phyloP scores from a whole-genome alignment of 2,113 vertebrate species.

The Hippocampus abdominalis region DNA sequence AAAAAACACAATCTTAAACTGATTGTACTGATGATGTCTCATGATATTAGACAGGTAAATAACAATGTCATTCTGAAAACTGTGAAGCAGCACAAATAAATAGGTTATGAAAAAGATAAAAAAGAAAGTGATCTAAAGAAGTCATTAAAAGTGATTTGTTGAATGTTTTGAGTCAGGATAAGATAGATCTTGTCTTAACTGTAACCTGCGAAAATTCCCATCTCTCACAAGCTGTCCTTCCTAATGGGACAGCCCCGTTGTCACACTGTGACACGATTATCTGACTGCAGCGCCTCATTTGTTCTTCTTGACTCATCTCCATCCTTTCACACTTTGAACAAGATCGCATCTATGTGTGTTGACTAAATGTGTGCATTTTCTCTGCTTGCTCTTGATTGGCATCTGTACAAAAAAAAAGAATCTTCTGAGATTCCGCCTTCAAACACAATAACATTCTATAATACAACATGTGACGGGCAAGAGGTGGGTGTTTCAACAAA shows the following conservation, averaged over 20 bases:
- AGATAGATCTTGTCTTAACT: conserved; percentile 10
- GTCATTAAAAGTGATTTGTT: conserved; percentile 4
- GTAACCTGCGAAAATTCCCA: conserved; percentile 35
- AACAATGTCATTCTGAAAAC: too few relatives aligned
- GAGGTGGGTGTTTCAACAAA: conserved; percentile 22
- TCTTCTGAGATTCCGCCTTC: conserved; percentile 16
- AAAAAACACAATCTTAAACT: neutral
- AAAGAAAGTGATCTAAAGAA: neutral
- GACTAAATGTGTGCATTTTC: conserved; percentile 34
- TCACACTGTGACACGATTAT: conserved; percentile 43
- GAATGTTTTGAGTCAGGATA: conserved; percentile 20
- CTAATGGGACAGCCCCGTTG: conserved; percentile 28
- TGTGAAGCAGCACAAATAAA: conserved; percentile 3
- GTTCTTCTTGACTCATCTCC: conserved; percentile 15
- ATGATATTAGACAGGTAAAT: too few relatives aligned
- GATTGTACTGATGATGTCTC: too few relatives aligned
- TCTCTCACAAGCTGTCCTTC: conserved; percentile 18
- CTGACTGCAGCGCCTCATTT: conserved; percentile 24
- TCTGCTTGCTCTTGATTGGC: conserved; percentile 37
- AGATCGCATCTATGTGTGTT: conserved; percentile 31
- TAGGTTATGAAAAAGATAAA: neutral
- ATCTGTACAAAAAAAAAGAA: conserved; percentile 33
- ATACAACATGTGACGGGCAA: conserved; percentile 1
- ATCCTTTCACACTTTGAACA: conserved; percentile 23
- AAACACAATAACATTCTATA: conserved; percentile 28